Evolutionary conservation across 2,797 vertebrate genomes (phyloP), one percentile per base, ranked within the genome.

Genomic region (Alauda arvensis): DNA sequence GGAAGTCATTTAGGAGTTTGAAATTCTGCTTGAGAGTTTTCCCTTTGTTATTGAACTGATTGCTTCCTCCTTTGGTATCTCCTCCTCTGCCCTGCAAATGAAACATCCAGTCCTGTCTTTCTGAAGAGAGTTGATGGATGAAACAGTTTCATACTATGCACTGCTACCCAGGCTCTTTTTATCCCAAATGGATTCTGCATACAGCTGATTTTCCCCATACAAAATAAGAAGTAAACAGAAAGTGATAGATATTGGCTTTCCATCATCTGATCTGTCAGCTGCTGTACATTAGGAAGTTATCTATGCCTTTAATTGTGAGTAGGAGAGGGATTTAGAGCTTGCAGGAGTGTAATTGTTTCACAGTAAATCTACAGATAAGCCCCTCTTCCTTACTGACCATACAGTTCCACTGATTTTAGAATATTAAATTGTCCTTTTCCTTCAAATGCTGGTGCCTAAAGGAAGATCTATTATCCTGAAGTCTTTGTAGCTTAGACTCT

Each of bases 301-400:
- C 87, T 94, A 89, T 79, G 87, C 83, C 88, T 94, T 93, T 95
- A 95, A 95, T 95, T 92, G 90, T 87, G 68, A 90, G 90, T 60
- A 62, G 75, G 85, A 87, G 87, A 92, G 90, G 87, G 85, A 92
- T 95, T 91, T 95, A 93, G 46, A 78, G 75, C 77, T 88, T 85
- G 12, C 63, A 90, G 70, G 43, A 90, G 43, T 0, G 0, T 90
- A 91, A 74, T 81, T 77, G 67, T 83, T 93, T 78, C 77, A 65
- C 40, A 70, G 70, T 92, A 90, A 90, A 91, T 92, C 70, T 89
- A 68, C 71, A 74, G 53, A 83, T 83, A 88, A 90, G 57, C 12
- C 71, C 75, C 75, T 92, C 65, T 85, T 89, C 61, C 77, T 82
- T 67, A 81, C 74, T 95, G 67, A 79, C 80, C 79, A 49, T 67